Evolutionary conservation across 2,797 vertebrate species (phyloP), one percentile per base, ranked within the genome.

Genomic region (Eulemur albifrons): DNA sequence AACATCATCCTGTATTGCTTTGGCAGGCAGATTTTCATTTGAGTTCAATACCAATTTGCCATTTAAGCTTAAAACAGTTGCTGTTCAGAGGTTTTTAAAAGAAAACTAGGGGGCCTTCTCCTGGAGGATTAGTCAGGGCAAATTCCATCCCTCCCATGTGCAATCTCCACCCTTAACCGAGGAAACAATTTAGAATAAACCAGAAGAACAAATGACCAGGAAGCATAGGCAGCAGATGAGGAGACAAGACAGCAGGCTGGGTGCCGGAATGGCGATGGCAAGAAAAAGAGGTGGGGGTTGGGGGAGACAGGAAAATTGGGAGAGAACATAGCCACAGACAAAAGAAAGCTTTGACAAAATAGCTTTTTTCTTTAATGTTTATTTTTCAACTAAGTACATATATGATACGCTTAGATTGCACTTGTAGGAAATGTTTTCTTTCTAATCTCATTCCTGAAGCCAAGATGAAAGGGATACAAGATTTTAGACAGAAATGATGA

Each of bases 1-100:
- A 75, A 54, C 81, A 84, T 83, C 91, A 70, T 88, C 81, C 52
- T 32, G 25, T 38, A 14, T 81, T 40, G 80, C 69, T 90, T 96
- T 95, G 90, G 92, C 95, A 96, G 90, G 82, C 92, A 85, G 86
- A 32, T 43, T 92, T 90, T 79, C 54, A 52, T 72, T n/a, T 76
- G 75, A 73, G 73, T 97, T 94, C 84, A 76, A 21, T 40, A 73
- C 73, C 90, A 86, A 1, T 93, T 90, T 96, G 84, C 52, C 90
- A 32, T 87, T 72, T 94, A 84, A 57, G 50, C 65, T 84, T 35
- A 65, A 90, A 96, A 76, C 52, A 59, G 73, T 52, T 93, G 93
- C 83, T 83, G 10, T 80, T 88, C 40, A 43, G 72, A 67, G 90
- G 25, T 40, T 92, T 80, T 35, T 67, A 43, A 94, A 57, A 93